These are phyloP conservation scores for Dendrolimus houi DNA, from an alignment of 2,888 invertebrate species.

Conservation along the genomic window DNA sequence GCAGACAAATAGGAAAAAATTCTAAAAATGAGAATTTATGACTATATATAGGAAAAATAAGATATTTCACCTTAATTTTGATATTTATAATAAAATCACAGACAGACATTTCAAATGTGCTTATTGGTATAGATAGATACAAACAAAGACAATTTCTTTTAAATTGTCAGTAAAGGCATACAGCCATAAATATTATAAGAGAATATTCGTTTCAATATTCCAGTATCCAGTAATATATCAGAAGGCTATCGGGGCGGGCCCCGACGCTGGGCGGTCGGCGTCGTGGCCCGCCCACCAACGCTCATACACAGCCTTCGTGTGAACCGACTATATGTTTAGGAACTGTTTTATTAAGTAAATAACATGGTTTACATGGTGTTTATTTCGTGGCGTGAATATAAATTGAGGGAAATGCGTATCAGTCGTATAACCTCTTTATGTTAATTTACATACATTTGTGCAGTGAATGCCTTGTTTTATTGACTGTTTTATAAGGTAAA, in stretches of 20 bases:
- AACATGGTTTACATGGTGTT: conserved; percentile 6
- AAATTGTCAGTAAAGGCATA: conserved; percentile 9
- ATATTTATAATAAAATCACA: too few species aligned
- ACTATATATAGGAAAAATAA: too few species aligned
- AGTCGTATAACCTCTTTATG: neutral
- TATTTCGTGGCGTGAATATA: conserved; percentile 1
- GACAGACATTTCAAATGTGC: too few species aligned
- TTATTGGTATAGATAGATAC: too few species aligned
- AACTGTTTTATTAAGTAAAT: conserved; percentile 20
- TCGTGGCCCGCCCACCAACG: conserved; percentile 6
- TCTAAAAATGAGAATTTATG: too few species aligned
- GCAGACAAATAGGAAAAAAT: too few species aligned
- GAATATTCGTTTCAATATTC: conserved; percentile 21
- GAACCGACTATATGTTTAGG: conserved; percentile 10
- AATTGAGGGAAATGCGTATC: neutral
- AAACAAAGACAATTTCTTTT: neutral
- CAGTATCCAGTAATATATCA: conserved; percentile 22
- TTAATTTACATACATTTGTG: too few species aligned
- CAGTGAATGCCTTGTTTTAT: too few species aligned
- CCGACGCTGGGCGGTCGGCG: conserved; percentile 50
- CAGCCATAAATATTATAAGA: neutral
- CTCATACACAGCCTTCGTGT: conserved; percentile 6
- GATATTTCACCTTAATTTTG: too few species aligned
- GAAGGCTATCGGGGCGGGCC: conserved; percentile 38
- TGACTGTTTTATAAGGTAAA: conserved; percentile 1